phyloP scores from a whole-genome alignment of 2,797 vertebrate genomes.

The Sebastes miniatus region DNA sequence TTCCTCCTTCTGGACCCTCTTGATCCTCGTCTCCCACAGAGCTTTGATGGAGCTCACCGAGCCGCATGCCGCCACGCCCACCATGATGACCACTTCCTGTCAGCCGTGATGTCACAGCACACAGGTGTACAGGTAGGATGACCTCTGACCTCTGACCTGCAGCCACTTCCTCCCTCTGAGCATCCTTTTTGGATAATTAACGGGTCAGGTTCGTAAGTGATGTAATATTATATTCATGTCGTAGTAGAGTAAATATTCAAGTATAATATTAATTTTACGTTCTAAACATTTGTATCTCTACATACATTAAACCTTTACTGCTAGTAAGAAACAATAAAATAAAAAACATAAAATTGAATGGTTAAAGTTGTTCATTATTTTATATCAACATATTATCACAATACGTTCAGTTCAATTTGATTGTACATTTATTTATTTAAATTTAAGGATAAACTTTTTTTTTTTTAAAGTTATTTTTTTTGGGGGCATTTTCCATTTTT shows the following conservation, averaged over 20 bases:
- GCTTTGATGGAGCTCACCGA: constrained; percentile 87
- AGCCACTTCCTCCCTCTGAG: background rate
- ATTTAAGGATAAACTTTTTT: too few species aligned
- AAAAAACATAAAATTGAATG: background rate
- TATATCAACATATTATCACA: too few species aligned
- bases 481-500: too few species aligned
- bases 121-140: background rate
- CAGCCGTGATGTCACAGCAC: constrained; percentile 14
- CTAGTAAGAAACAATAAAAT: background rate
- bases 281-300: background rate
- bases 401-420: too few species aligned
- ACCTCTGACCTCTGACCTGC: constrained; percentile 34
- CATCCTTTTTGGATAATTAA: background rate
- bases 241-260: background rate
- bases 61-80: constrained; percentile 78
- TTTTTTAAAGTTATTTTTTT: too few species aligned
- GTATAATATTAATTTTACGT: background rate
- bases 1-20: constrained; percentile 77
- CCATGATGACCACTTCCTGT: constrained; percentile 77
- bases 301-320: background rate
- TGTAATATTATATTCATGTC: background rate
- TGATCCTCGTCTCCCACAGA: constrained; percentile 93
- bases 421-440: too few species aligned
- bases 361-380: background rate
- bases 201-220: background rate